Evolutionary conservation across 2,113 vertebrate species (phyloP).

Genomic region (Gracilinanus agilis): DNA sequence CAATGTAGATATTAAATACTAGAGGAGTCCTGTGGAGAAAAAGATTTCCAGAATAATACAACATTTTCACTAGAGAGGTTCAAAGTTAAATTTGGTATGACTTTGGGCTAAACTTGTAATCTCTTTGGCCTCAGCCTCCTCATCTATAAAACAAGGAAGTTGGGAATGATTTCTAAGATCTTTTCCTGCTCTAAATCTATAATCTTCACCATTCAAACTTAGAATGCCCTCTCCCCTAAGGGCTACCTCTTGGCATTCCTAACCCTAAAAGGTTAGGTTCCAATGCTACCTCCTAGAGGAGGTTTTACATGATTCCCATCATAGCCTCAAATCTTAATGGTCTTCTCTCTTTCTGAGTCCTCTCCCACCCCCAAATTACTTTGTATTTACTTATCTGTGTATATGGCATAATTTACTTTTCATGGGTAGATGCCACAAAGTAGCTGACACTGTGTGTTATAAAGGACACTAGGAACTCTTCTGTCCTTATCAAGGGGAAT

Average conservation of each 20-base stretch:
- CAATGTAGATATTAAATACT: not conserved
- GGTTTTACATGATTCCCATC: not conserved
- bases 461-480: too few relatives aligned
- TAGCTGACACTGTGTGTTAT: too few relatives aligned
- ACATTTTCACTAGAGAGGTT: not conserved
- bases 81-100: not conserved
- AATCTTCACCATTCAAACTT: not conserved
- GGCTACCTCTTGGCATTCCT: not conserved
- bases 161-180: not conserved
- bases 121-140: not conserved
- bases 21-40: not conserved
- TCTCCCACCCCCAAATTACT: not conserved
- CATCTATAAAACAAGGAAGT: not conserved
- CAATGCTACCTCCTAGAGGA: not conserved
- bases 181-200: not conserved
- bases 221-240: too few relatives aligned
- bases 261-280: not conserved
- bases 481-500: too few relatives aligned
- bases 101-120: not conserved
- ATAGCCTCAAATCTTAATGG: not conserved
- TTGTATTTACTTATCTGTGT: not conserved
- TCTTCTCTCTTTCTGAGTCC: not conserved
- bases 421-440: not conserved
- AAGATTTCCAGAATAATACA: not conserved
- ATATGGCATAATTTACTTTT: not conserved